Evolutionary conservation across 2,797 vertebrate species (phyloP).

Genomic region (Pipistrellus kuhlii): DNA sequence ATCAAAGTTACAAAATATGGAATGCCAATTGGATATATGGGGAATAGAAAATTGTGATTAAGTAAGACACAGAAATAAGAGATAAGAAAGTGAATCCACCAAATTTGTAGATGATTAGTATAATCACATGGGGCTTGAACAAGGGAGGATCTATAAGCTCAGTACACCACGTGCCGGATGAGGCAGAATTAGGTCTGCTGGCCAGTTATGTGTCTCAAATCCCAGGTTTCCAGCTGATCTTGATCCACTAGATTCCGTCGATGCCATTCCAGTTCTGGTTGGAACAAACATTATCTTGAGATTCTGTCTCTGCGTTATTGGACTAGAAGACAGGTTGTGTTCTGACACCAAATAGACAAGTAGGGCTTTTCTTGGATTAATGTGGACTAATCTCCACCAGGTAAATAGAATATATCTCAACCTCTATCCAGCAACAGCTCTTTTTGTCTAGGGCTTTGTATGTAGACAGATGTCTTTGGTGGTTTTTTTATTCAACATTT

Average conservation of each 20-base stretch:
- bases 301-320: neutral
- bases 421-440: too few relatives aligned
- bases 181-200: neutral
- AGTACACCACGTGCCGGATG: accelerated
- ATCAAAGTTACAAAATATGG: slow-evolving; percentile 66
- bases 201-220: neutral
- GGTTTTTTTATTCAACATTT: neutral
- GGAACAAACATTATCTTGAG: neutral
- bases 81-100: neutral
- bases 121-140: accelerated
- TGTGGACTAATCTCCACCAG: neutral
- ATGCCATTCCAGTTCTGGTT: neutral
- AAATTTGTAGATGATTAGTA: too few relatives aligned
- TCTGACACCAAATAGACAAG: neutral
- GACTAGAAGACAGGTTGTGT: neutral
- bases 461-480: neutral
- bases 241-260: neutral
- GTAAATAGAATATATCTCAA: accelerated
- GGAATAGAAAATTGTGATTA: neutral
- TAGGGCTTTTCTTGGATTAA: too few relatives aligned
- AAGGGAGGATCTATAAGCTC: neutral
- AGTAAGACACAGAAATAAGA: neutral
- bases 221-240: neutral
- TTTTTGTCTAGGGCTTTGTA: neutral
- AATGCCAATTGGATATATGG: neutral